phyloP scores from a whole-genome alignment of 2,888 invertebrate genomes.

The Drosophila paramelanica region DNA sequence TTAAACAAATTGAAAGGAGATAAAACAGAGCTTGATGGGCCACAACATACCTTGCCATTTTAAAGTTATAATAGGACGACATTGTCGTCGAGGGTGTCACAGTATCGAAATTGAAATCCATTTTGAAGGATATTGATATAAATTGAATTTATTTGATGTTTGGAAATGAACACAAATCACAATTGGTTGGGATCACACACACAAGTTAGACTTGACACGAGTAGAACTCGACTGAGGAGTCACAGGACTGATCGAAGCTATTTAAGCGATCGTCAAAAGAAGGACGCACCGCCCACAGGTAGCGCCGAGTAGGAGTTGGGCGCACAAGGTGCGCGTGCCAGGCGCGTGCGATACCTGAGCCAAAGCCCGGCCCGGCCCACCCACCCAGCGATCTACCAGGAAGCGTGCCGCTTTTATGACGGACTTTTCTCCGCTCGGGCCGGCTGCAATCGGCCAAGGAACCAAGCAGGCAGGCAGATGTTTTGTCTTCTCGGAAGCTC shows the following conservation, averaged over 20 bases:
- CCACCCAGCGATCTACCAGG: slow-evolving; percentile 49
- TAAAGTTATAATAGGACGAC: slow-evolving; percentile 68
- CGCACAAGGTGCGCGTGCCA: slow-evolving; percentile 62
- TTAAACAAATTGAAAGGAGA: slow-evolving; percentile 13
- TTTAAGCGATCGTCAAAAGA: slow-evolving; percentile 49
- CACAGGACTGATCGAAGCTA: slow-evolving; percentile 33
- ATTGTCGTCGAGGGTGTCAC: slow-evolving; percentile 65
- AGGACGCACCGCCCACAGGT: slow-evolving; percentile 18
- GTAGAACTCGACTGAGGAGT: slow-evolving; percentile 72
- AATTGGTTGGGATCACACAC: slow-evolving; percentile 34
- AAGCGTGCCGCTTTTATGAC: slow-evolving; percentile 54
- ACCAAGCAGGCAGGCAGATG: slow-evolving; percentile 63
- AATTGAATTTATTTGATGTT: background rate
- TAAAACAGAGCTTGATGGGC: background rate
- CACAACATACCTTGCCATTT: slow-evolving; percentile 73
- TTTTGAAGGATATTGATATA: slow-evolving; percentile 30
- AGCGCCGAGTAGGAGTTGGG: background rate
- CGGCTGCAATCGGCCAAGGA: slow-evolving; percentile 42
- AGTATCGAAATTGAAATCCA: slow-evolving; percentile 63
- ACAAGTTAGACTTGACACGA: slow-evolving; percentile 76
- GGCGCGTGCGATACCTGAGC: slow-evolving; percentile 69
- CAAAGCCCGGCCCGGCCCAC: slow-evolving; percentile 16
- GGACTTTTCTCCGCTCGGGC: slow-evolving; percentile 36
- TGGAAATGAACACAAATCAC: slow-evolving; percentile 36
- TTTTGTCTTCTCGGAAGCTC: slow-evolving; percentile 71